A percentile compares a stretch with the other conserved stretches of the same genome.
These are phyloP conservation scores for Spinibarbus caldwelli DNA, from an alignment of 2,797 vertebrate species.

Conservation along the genomic window DNA sequence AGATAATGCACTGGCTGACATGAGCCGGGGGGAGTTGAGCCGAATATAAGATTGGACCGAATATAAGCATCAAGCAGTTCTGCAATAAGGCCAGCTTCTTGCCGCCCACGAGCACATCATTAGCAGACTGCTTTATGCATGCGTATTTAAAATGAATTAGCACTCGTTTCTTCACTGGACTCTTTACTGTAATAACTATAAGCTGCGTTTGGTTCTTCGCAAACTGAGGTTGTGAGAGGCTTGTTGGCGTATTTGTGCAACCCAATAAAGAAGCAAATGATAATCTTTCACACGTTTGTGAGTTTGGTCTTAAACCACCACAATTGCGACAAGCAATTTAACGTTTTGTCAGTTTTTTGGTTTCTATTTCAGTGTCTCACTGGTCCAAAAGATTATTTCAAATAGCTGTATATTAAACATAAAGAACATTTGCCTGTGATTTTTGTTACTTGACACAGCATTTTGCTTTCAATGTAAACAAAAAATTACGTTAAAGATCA, in stretches of 20 bases:
- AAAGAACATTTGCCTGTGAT: neutral
- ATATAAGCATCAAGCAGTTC: conserved; percentile 60
- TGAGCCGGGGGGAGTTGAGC: conserved; percentile 64
- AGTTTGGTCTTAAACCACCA: neutral
- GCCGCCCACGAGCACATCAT: conserved; percentile 55
- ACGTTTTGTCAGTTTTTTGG: neutral
- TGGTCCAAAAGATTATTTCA: neutral
- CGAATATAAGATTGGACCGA: conserved; percentile 61
- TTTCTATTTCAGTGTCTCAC: neutral
- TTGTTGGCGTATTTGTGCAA: neutral
- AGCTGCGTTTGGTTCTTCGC: neutral
- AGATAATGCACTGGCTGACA: conserved; percentile 58
- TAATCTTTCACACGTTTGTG: neutral
- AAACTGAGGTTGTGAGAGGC: neutral
- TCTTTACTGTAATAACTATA: conserved; percentile 14
- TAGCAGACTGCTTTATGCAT: conserved; percentile 16
- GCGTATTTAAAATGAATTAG: conserved; percentile 21
- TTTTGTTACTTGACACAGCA: too few relatives aligned
- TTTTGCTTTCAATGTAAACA: neutral
- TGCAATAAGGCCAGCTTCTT: conserved; percentile 52
- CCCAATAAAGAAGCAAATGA: neutral
- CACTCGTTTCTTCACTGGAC: conserved; percentile 13
- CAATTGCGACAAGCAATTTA: neutral
- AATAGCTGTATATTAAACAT: neutral
- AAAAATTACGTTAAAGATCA: neutral